Percentiles rank a stretch among this genome's conserved stretches.
These are phyloP conservation scores for Pammene fasciana DNA, from an alignment of 2,888 invertebrate species.

Conservation along the genomic window DNA sequence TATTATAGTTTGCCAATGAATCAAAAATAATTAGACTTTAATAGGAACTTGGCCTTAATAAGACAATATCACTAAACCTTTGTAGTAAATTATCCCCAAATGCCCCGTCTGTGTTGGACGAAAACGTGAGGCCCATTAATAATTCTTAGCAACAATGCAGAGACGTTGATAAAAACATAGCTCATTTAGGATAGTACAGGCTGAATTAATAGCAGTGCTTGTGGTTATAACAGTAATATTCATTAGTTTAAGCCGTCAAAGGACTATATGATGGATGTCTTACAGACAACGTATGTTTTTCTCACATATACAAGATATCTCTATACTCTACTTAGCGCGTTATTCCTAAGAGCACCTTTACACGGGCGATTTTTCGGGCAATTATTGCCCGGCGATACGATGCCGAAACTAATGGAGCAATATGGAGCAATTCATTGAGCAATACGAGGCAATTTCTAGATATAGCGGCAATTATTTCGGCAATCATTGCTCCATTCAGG, in stretches of 20 bases:
- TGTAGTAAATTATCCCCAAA: conserved; percentile 15
- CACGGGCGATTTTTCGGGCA: too few species aligned
- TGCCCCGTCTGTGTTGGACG: conserved; percentile 9
- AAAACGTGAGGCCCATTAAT: conserved; percentile 18
- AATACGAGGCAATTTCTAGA: too few species aligned
- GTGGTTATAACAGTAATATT: neutral
- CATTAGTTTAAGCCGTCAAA: neutral
- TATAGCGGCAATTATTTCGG: too few species aligned
- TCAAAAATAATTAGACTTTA: neutral
- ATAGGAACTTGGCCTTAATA: neutral
- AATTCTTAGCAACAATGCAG: conserved; percentile 19
- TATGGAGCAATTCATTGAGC: too few species aligned
- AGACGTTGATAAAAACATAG: conserved; percentile 1
- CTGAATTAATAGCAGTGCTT: conserved; percentile 3
- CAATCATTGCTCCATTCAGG: too few species aligned
- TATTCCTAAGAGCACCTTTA: too few species aligned
- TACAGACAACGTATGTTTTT: too few species aligned
- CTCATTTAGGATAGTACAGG: conserved; percentile 9
- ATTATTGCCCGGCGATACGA: too few species aligned
- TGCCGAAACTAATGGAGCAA: too few species aligned
- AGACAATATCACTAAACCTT: neutral
- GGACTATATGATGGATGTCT: neutral
- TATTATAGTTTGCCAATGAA: neutral
- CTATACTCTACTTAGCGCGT: too few species aligned
- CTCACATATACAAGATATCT: too few species aligned